Conservation (phyloP, 2,797 vertebrate species). For the Pelochelys cantorii region DNA sequence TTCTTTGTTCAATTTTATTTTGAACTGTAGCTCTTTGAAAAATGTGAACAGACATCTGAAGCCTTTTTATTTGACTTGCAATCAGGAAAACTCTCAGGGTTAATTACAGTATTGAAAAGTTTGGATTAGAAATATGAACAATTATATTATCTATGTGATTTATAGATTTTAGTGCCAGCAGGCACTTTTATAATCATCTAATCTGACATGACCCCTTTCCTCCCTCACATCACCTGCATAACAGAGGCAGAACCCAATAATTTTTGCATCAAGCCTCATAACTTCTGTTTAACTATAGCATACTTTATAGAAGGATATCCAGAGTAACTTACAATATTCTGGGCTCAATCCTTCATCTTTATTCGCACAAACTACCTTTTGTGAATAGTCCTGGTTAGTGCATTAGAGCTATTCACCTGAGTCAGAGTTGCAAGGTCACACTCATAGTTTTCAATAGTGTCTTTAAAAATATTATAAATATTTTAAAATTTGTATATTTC, state of each 20-base stretch:
- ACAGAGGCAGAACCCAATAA: background rate
- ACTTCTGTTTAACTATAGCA: background rate
- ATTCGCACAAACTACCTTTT: background rate
- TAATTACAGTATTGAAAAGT: background rate
- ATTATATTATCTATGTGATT: background rate
- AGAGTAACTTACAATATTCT: slow-evolving; percentile 3
- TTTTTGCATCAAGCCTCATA: background rate
- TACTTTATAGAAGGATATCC: background rate
- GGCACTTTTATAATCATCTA: background rate
- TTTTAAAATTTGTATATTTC: slow-evolving; percentile 44
- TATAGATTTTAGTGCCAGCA: background rate
- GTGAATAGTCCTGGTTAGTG: background rate
- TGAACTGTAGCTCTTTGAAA: slow-evolving; percentile 24
- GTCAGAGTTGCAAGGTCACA: background rate
- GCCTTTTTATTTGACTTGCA: slow-evolving; percentile 7
- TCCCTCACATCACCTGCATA: background rate
- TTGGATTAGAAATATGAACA: background rate
- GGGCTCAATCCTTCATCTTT: background rate
- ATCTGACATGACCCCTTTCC: background rate
- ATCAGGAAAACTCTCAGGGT: background rate
- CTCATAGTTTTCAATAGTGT: background rate
- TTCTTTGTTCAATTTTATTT: slow-evolving; percentile 63
- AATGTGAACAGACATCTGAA: slow-evolving; percentile 31
- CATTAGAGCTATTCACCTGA: background rate
- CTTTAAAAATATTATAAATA: slow-evolving; percentile 13